phyloP scores from a whole-genome alignment of 2,888 invertebrate genomes.

The Noctua pronuba region DNA sequence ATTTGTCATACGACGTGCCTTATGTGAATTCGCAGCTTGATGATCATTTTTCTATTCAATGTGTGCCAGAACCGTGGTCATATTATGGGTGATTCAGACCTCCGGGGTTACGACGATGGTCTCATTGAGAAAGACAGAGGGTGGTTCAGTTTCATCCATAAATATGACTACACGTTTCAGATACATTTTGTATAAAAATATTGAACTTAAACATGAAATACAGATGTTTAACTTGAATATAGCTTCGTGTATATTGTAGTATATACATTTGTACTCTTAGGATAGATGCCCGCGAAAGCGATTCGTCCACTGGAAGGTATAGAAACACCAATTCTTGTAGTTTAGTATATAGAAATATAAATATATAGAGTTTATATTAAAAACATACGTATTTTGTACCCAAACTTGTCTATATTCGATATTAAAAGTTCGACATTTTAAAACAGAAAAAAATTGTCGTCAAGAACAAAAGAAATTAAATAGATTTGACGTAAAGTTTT shows the following conservation, averaged over 20 bases:
- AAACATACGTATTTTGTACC: constrained; percentile 50
- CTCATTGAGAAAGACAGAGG: not conserved
- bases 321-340: constrained; percentile 86
- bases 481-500: constrained; percentile 20
- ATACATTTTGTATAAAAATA: constrained; percentile 28
- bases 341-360: constrained; percentile 60
- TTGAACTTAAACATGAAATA: constrained; percentile 43
- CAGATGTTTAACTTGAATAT: constrained; percentile 39
- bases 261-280: constrained; percentile 57
- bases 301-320: constrained; percentile 89
- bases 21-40: constrained; percentile 66
- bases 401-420: constrained; percentile 3
- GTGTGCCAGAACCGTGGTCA: not conserved
- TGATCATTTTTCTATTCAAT: constrained; percentile 20
- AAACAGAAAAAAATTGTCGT: not conserved
- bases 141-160: not conserved
- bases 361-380: constrained; percentile 61
- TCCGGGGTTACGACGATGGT: not conserved
- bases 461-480: not conserved
- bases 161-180: not conserved
- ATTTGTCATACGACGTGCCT: constrained; percentile 64
- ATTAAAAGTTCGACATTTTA: not conserved
- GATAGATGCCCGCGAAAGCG: constrained; percentile 82
- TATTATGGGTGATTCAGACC: not conserved
- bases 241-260: constrained; percentile 48